Evolutionary conservation across 2,113 vertebrate species (phyloP).

Genomic region (Silurus asotus): DNA sequence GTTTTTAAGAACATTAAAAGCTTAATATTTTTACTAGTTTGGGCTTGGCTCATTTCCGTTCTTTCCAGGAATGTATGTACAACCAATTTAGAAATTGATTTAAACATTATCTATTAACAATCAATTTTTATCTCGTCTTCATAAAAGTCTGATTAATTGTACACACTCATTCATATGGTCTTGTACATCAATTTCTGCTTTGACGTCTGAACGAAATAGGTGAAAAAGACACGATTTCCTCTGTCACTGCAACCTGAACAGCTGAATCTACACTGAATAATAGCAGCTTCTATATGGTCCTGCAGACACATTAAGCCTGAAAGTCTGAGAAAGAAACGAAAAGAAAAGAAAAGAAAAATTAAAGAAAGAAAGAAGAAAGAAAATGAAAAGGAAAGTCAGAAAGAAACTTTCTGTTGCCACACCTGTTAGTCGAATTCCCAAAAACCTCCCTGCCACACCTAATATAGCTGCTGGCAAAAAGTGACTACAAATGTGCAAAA

Average conservation of each 20-base stretch:
- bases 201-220: not conserved
- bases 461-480: not conserved
- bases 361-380: not conserved
- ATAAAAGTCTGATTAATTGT: not conserved
- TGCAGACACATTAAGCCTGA: not conserved
- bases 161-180: not conserved
- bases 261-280: not conserved
- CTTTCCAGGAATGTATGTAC: too few species aligned
- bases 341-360: not conserved
- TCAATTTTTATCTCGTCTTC: too few species aligned
- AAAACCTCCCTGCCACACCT: not conserved
- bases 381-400: too few species aligned
- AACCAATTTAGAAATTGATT: too few species aligned
- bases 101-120: too few species aligned
- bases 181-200: not conserved
- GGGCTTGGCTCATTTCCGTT: too few species aligned
- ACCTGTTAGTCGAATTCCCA: not conserved
- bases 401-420: not conserved
- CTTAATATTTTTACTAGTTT: too few species aligned
- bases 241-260: not conserved
- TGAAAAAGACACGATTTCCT: not conserved
- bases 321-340: not conserved
- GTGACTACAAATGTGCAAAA: not conserved
- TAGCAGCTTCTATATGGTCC: not conserved
- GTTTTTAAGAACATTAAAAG: too few species aligned